Evolutionary conservation across 2,113 vertebrate genomes (phyloP).

Genomic region (Anseranas semipalmata): DNA sequence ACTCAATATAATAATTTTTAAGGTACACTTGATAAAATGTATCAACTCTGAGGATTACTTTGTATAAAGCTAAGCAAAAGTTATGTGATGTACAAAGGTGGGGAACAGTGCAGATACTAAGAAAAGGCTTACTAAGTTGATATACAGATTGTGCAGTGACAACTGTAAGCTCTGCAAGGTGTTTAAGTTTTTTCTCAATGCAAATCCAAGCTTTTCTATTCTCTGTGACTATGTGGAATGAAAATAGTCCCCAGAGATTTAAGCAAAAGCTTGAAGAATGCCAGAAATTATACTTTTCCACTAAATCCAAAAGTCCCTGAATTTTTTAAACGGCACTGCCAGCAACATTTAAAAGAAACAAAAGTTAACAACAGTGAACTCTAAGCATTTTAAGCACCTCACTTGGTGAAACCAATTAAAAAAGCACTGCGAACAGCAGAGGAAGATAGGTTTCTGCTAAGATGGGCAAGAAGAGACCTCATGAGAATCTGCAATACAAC

Average conservation of each 20-base stretch:
- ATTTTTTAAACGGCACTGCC: background rate
- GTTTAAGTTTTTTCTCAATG: background rate
- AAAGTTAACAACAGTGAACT: background rate
- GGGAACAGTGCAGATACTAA: background rate
- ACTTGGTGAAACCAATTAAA: background rate
- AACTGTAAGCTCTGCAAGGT: background rate
- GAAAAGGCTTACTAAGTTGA: slow-evolving; percentile 35
- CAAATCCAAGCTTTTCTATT: background rate
- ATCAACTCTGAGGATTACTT: background rate
- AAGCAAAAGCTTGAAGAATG: background rate
- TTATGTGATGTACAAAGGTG: background rate
- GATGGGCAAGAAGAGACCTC: background rate
- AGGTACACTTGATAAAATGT: background rate
- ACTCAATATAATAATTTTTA: slow-evolving; percentile 7
- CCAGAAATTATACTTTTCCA: background rate
- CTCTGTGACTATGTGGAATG: background rate
- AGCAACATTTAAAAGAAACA: background rate
- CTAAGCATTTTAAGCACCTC: background rate
- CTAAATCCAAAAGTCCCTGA: background rate
- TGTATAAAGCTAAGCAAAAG: background rate
- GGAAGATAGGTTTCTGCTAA: background rate
- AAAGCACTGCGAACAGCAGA: background rate
- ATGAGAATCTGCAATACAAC: background rate
- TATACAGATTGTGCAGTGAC: background rate
- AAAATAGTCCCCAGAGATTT: background rate